A percentile compares a stretch with the other conserved stretches of the same genome.
Evolutionary conservation across 2,113 vertebrate species (phyloP).

Genomic region (Gymnobelideus leadbeateri): DNA sequence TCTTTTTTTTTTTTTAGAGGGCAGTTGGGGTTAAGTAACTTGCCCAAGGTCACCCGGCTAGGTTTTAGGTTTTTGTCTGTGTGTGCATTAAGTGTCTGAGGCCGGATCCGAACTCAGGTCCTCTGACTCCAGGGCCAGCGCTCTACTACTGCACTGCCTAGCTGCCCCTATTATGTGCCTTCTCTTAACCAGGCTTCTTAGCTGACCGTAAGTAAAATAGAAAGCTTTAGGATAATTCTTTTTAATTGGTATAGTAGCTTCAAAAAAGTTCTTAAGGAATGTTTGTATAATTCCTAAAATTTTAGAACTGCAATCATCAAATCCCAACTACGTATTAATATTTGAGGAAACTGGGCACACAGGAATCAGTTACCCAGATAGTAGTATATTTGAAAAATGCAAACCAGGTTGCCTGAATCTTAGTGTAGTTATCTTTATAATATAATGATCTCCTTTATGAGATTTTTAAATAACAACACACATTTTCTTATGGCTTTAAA

Average conservation of each 20-base stretch:
- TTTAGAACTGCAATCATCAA: not conserved
- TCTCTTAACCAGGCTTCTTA: not conserved
- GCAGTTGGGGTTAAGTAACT: no score
- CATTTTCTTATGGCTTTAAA: not conserved
- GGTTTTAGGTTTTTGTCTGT: no score
- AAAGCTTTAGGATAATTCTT: not conserved
- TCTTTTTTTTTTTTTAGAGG: no score
- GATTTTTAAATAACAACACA: not conserved
- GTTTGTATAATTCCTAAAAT: not conserved
- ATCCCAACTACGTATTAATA: not conserved
- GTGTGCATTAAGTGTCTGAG: no score
- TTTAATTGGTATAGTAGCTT: not conserved
- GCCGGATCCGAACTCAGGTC: no score
- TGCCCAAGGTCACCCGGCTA: no score
- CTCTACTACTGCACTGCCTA: no score
- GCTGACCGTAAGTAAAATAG: not conserved
- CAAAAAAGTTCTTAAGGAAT: not conserved
- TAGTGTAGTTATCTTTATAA: not conserved
- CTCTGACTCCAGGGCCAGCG: no score
- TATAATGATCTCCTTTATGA: not conserved
- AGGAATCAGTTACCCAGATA: not conserved
- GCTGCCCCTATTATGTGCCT: not conserved
- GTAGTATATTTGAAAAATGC: not conserved
- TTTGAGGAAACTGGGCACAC: not conserved
- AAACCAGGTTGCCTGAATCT: not conserved